Base-by-base conservation (phyloP, 2,888 invertebrate species). In the Panopea generosa region DNA sequence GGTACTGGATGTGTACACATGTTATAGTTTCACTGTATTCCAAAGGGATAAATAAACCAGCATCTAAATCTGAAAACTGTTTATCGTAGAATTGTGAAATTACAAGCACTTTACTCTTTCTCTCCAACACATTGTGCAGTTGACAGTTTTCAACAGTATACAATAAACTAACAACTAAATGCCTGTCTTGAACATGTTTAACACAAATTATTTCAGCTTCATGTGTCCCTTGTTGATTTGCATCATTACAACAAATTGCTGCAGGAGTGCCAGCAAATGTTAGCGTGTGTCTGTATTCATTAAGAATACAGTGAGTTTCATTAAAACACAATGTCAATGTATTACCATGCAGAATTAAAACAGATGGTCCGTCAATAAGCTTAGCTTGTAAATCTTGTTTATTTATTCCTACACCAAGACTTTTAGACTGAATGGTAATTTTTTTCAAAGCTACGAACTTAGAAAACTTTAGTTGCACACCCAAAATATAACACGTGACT, bases 371-470 rank as follows among this genome's bases (percentile, higher is more conserved):
- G 16, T 45, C 45, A 45, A 18, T 6, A 16, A 45, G 45, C 16
- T 45, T 20, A 4, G 16, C 20, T 6, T 45, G 16, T 45, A 18
- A 18, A 9, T 18, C 20, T n/a, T 45, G n/a, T 4, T 45, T 45
- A 20, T 45, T 20, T 18, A 45, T 4, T 4, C 11, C 33, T 4
- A 33, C 33, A 11, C 33, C 33, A 33, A 33, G 33, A 33, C 11
- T 33, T 33, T 11, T 33, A 11, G 33, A 33, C 11, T 33, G 33
- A 11, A 33, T 6, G 16, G n/a, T 45, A 45, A 45, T 4, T 45
- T 45, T 45, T 45, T n/a, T 45, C 16, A 45, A 45, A 45, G 45
- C 45, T 18, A 45, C 16, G 16, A 45, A 45, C 16, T 45, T 45
- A 18, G 9, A 9, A 6, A 6, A 4, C 6, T 18, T 18, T 4